Evolutionary conservation across 2,888 invertebrate genomes (phyloP), one percentile per base, ranked within the genome.

Genomic region (Philopedon plagiatum): DNA sequence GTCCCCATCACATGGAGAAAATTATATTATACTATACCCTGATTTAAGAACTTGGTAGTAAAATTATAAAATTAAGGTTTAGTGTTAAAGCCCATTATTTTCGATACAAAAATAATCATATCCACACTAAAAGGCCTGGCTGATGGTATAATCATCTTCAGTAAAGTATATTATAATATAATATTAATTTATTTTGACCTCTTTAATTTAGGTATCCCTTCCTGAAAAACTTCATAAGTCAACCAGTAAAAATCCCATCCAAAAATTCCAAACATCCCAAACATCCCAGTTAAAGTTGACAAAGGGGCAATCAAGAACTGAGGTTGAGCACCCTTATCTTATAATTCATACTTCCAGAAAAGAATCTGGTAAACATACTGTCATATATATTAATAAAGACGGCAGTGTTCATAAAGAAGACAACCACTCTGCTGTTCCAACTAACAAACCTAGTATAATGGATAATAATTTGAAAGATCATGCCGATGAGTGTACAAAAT

Each of bases 341-440:
- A 74, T 78, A 7, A 76, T 80, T 62, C 80, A 80, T 49, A 78
- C 51, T 11, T 66, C 69, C 9, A 72, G 76, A 72, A 71, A 67
- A 57, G 61, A 76, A 66, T 54, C 70, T n/a, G 56, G 58, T 71
- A 76, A 66, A 76, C 74, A 72, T 29, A 73, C 78, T 0, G 72
- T 77, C 7, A 79, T 79, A 66, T 79, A 76, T 61, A 76, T 80
- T 39, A 74, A 75, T 46, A 75, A 76, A 61, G 74, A 75, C 34
- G 75, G 75, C n/a, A 71, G 21, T 19, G 68, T 69, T 5, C 73
- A 70, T 41, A 77, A 74, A 72, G 58, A 75, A 39, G 62, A 51
- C 9, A 68, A 62, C 13, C 44, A 51, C 37, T 21, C 61, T 8
- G 39, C 19, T 5, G 23, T 19, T 7, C 5, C 21, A 15, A 15